These are phyloP conservation scores for Zygogramma bicolorata DNA, from an alignment of 2,888 invertebrate species.

Conservation along the genomic window DNA sequence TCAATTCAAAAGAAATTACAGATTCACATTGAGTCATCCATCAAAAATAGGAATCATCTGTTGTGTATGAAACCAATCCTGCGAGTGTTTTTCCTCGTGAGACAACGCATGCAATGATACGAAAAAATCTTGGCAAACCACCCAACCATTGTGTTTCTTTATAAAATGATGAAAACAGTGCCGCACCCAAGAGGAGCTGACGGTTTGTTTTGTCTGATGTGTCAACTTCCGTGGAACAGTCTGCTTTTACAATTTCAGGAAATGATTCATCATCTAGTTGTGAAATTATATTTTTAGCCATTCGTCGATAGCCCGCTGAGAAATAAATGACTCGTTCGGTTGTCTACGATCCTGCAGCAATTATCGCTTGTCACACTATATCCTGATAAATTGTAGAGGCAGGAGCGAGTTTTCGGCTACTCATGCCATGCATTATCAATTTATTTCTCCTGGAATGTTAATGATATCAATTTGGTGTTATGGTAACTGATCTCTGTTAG, in stretches of 20 bases:
- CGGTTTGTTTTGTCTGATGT: constrained; percentile 5
- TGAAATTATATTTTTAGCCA: not conserved
- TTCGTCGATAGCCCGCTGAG: too few relatives aligned
- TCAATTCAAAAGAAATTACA: too few relatives aligned
- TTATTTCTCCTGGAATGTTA: too few relatives aligned
- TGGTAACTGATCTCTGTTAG: too few relatives aligned
- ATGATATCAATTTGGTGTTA: too few relatives aligned
- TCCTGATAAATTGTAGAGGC: too few relatives aligned
- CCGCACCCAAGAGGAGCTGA: not conserved
- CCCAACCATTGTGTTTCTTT: not conserved
- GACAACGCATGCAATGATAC: not conserved
- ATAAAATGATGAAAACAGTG: not conserved
- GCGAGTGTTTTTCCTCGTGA: not conserved
- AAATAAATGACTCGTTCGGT: too few relatives aligned
- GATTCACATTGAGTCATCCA: not conserved
- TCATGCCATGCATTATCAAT: too few relatives aligned
- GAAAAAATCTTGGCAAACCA: not conserved
- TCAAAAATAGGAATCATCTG: not conserved
- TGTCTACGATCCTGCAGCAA: too few relatives aligned
- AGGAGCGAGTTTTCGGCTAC: too few relatives aligned
- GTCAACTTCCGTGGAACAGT: not conserved
- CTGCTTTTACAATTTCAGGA: not conserved
- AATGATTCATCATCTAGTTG: not conserved
- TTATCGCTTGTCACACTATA: too few relatives aligned
- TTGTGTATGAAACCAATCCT: not conserved